These are phyloP conservation scores for Acropora tenuis DNA, from an alignment of 64 coral and sea anemone genomes.

Conservation along the genomic window DNA sequence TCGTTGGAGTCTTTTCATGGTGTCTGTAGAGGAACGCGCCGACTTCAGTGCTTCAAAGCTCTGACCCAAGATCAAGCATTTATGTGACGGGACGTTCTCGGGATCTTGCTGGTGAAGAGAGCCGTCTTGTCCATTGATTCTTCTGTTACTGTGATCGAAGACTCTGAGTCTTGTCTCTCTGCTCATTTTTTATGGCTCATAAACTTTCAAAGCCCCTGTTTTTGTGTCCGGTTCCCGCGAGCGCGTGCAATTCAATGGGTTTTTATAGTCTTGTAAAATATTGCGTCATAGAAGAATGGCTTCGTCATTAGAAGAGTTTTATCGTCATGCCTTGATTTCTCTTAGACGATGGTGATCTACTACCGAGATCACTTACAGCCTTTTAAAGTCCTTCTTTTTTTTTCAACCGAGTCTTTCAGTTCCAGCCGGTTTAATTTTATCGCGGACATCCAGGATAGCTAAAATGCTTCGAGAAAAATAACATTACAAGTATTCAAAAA, in stretches of 20 bases:
- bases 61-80: constrained; percentile 48
- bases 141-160: neutral
- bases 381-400: too few relatives aligned
- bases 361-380: too few relatives aligned
- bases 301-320: neutral
- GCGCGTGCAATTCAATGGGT: neutral
- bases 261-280: neutral
- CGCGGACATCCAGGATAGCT: too few relatives aligned
- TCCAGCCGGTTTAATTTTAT: too few relatives aligned
- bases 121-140: neutral
- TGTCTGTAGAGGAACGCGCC: constrained; percentile 58
- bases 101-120: constrained; percentile 23
- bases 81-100: constrained; percentile 52
- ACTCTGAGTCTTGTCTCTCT: neutral
- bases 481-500: too few relatives aligned
- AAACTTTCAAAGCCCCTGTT: neutral
- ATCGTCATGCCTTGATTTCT: neutral
- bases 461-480: too few relatives aligned
- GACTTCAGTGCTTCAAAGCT: constrained; percentile 70
- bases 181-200: constrained; percentile 2
- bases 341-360: neutral
- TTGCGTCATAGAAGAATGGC: constrained; percentile 4
- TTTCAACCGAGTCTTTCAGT: too few relatives aligned
- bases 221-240: neutral
- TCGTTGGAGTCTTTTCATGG: constrained; percentile 20